Evolutionary conservation across 2,797 vertebrate genomes (phyloP).

Genomic region (Pelochelys cantorii): DNA sequence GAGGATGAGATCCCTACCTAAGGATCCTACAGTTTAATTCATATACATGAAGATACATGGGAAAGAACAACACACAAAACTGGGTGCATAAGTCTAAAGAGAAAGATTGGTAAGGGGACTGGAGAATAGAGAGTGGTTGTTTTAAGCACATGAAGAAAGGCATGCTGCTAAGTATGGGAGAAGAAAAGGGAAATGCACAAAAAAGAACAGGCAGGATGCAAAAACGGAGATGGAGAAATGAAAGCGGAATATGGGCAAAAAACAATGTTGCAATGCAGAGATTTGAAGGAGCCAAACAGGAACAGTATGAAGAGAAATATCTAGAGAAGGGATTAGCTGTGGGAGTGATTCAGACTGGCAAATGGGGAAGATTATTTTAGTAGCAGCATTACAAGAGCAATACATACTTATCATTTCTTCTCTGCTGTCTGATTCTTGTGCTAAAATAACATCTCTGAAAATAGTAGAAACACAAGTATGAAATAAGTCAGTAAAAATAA

Average conservation of each 20-base stretch:
- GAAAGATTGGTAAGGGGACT: not conserved
- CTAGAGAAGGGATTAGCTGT: not conserved
- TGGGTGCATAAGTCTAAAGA: not conserved
- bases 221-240: not conserved
- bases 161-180: not conserved
- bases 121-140: not conserved
- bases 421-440: constrained; percentile 88
- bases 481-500: constrained; percentile 58
- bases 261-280: not conserved
- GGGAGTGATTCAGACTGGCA: not conserved
- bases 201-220: not conserved
- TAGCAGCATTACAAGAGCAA: constrained; percentile 32
- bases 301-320: not conserved
- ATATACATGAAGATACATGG: not conserved
- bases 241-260: not conserved
- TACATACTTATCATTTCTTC: constrained; percentile 94
- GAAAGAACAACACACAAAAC: not conserved
- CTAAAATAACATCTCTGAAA: constrained; percentile 91
- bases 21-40: not conserved
- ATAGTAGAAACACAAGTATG: constrained; percentile 58
- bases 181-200: not conserved
- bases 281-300: not conserved
- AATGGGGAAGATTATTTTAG: constrained; percentile 42
- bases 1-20: not conserved
- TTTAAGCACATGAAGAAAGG: constrained; percentile 1